Evolutionary conservation across 2,113 vertebrate genomes (phyloP), one percentile per base, ranked within the genome.

Genomic region (Odocoileus virginianus): DNA sequence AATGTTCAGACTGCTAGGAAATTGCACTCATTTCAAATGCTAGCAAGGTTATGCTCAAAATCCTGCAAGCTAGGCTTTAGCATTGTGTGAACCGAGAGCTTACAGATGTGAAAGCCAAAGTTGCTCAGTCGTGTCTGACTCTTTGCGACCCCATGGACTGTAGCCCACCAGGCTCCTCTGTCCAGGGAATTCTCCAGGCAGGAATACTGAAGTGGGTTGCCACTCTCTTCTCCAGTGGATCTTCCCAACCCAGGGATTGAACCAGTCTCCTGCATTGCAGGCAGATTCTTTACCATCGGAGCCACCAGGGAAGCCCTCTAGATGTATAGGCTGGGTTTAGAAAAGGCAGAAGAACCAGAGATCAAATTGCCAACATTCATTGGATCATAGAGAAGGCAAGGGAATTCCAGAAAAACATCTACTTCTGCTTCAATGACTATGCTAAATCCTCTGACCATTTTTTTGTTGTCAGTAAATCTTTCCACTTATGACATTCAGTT

Each of bases 401-500:
- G 67, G n/a, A 71, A 23, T 71, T 71, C n/a, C 67, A 71, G 67
- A 40, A 71, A 71, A 71, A 71, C 67, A 71, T 71, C 30, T 54
- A 54, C 52, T 64, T 64, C 67, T 71, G n/a, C 67, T 23, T 71
- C 10, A 71, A 40, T 11, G 10, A 40, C 67, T 40, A 71, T 71
- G 67, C n/a, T 71, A 40, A 71, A 71, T 71, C 67, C 19, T 40
- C n/a, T 23, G 64, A 81, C 67, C n/a, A 47, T 88, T 95, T 96
- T 91, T 91, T n/a, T 93, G 57, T 96, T 96, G 91, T 89, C 12
- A 74, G 40, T 96, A 81, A 91, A 85, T 64, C 50, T 91, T 9
- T 55, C 1, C 0, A n/a, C 45, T 78, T 84, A 9, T 78, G 40
- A 79, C 81, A 71, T 40, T 71, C 64, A 83, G 0, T 91, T 74